Evolutionary conservation across 2,888 invertebrate genomes (phyloP), one percentile per base, ranked within the genome.

Genomic region (Orthosia gracilis): DNA sequence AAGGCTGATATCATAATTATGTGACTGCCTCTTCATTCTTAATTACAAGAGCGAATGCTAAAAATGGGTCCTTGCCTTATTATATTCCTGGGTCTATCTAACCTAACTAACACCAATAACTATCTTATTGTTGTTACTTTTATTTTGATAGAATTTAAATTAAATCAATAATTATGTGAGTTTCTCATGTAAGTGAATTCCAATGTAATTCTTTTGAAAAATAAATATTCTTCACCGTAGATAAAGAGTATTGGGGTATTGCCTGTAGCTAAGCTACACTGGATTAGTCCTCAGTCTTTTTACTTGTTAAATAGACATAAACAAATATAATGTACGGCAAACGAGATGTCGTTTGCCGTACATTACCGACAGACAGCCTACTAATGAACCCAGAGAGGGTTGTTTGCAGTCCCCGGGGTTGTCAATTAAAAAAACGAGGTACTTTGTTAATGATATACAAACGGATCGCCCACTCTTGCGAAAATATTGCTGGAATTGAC

Each of bases 401-500:
- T 85, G 76, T 76, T 74, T 73, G 62, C 73, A 61, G 69, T 65
- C 66, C n/a, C 62, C 57, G 17, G 61, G 63, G 26, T 78, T 76
- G 64, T 81, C 81, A 87, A 85, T 87, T 81, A 75, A 85, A 86
- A n/a, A 85, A 86, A 83, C 23, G 69, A 76, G 65, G 77, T 74
- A 73, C 62, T 47, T 49, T 65, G 57, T 73, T 78, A 86, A 78
- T 86, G 67, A 83, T 74, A 68, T 58, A 69, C 80, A 78, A 85
- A 85, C 71, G 69, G 61, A 78, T 66, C 49, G 70, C 12, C 31
- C 21, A 26, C 26, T 23, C 45, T 59, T 55, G 45, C 58, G 18
- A 61, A 75, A 80, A 74, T 69, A 69, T 82, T 75, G 26, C 52
- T 73, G 23, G 70, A 52, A 63, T 59, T 52, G 55, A 65, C 26